Percentiles rank a stretch among this genome's conserved stretches.
Conservation (phyloP, 1,140 invertebrate species). For the Vanessa tameamea region DNA sequence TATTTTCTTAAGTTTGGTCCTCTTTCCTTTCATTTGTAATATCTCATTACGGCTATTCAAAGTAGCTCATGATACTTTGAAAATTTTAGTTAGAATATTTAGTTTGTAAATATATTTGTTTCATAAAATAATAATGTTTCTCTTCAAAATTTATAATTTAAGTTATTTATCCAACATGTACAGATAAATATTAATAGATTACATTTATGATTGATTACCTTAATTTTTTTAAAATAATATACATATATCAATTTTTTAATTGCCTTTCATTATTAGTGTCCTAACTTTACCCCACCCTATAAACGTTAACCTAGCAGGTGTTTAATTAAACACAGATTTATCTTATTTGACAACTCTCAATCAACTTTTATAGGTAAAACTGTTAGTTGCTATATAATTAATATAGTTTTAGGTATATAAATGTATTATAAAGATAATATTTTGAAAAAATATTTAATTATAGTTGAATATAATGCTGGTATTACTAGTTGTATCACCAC, state of each 20-base stretch:
- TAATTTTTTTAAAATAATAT: conserved; percentile 74
- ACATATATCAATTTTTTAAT: conserved; percentile 71
- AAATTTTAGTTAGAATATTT: conserved; percentile 5
- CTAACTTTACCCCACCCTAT: neutral
- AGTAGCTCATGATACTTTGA: neutral
- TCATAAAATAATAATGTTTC: conserved; percentile 50
- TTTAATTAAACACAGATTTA: no score
- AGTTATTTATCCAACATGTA: conserved; percentile 73
- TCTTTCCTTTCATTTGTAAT: neutral
- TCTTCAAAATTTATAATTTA: conserved; percentile 62
- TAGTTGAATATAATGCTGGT: no score
- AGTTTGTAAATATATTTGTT: conserved; percentile 26
- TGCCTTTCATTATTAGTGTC: conserved; percentile 43
- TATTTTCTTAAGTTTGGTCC: neutral
- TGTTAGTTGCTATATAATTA: no score
- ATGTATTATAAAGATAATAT: no score
- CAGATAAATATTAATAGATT: conserved; percentile 75
- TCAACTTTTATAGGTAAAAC: no score
- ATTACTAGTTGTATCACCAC: no score
- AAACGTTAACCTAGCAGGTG: no score
- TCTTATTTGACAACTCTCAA: no score
- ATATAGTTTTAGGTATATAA: no score
- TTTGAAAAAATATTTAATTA: no score
- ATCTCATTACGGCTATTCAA: conserved; percentile 1
- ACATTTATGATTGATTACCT: conserved; percentile 65